A percentile compares a stretch with the other conserved stretches of the same genome.
phyloP scores from a whole-genome alignment of 2,888 invertebrate genomes.

The Taphrorychus bicolor region DNA sequence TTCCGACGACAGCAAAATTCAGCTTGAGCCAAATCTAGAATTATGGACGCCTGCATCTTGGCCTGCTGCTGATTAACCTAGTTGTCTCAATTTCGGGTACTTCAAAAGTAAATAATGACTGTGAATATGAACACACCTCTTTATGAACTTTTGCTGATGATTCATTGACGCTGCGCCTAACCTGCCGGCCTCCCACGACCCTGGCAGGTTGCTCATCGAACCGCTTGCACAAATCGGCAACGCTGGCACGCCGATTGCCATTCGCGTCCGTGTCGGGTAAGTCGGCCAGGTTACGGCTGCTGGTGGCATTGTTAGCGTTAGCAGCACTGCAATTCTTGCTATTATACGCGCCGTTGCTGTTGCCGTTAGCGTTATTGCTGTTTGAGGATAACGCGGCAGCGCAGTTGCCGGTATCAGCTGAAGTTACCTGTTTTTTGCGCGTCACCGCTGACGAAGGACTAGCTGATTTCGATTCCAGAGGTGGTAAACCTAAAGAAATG shows the following conservation, averaged over 20 bases:
- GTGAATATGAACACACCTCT: constrained; percentile 30
- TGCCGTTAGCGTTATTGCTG: constrained; percentile 34
- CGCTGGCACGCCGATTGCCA: constrained; percentile 66
- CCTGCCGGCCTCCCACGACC: constrained; percentile 30
- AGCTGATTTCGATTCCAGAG: constrained; percentile 55
- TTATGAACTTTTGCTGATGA: constrained; percentile 15
- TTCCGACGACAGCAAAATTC: too few relatives aligned
- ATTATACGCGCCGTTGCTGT: constrained; percentile 48
- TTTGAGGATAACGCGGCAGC: constrained; percentile 29
- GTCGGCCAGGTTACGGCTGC: constrained; percentile 42
- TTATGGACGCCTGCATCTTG: too few relatives aligned
- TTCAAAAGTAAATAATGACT: not conserved
- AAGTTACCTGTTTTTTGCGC: constrained; percentile 42
- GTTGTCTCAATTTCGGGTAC: too few relatives aligned
- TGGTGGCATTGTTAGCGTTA: constrained; percentile 56
- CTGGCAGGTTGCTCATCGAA: constrained; percentile 57
- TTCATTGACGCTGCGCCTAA: constrained; percentile 31
- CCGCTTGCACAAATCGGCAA: constrained; percentile 66
- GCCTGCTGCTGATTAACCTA: too few relatives aligned
- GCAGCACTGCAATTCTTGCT: constrained; percentile 20
- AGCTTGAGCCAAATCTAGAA: too few relatives aligned
- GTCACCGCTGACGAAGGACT: constrained; percentile 43
- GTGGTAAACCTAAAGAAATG: constrained; percentile 51
- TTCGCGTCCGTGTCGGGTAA: constrained; percentile 58
- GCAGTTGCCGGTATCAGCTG: constrained; percentile 24